Conservation (phyloP, 2,113 vertebrate species). For the Pelmatolapia mariae region DNA sequence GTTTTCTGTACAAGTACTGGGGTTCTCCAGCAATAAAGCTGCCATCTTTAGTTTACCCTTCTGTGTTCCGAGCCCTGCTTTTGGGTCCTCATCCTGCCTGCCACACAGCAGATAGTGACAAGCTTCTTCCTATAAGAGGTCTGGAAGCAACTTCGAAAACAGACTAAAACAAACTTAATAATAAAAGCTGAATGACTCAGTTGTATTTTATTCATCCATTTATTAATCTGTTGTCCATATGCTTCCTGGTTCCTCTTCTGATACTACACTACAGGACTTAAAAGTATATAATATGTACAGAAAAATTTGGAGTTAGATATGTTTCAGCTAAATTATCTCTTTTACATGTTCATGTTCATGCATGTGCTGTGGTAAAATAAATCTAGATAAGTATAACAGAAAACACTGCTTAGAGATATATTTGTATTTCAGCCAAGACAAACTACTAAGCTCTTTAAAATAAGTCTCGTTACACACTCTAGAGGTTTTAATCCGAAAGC, state of each 20-base stretch:
- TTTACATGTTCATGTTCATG: not conserved
- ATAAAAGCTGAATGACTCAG: not conserved
- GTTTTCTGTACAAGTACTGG: not conserved
- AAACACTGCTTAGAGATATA: not conserved
- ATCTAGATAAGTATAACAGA: not conserved
- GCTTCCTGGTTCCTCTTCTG: not conserved
- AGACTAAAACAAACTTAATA: not conserved
- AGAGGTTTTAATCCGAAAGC: slow-evolving; percentile 33
- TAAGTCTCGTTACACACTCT: slow-evolving; percentile 18
- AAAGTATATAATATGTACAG: not conserved
- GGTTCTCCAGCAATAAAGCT: not conserved
- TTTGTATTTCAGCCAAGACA: not conserved
- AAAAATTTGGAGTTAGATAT: not conserved
- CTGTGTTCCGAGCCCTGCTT: accelerated
- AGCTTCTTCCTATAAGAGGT: not conserved
- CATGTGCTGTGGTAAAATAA: not conserved
- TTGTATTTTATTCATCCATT: not conserved
- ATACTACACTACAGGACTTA: not conserved
- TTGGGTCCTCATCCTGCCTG: not conserved
- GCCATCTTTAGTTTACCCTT: not conserved
- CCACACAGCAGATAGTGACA: not conserved
- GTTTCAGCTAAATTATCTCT: not conserved
- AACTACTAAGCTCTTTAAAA: slow-evolving; percentile 26
- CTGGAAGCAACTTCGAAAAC: not conserved
- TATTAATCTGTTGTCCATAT: not conserved